Evolutionary conservation across 2,113 vertebrate species (phyloP).

Genomic region (Hippoglossus stenolepis): DNA sequence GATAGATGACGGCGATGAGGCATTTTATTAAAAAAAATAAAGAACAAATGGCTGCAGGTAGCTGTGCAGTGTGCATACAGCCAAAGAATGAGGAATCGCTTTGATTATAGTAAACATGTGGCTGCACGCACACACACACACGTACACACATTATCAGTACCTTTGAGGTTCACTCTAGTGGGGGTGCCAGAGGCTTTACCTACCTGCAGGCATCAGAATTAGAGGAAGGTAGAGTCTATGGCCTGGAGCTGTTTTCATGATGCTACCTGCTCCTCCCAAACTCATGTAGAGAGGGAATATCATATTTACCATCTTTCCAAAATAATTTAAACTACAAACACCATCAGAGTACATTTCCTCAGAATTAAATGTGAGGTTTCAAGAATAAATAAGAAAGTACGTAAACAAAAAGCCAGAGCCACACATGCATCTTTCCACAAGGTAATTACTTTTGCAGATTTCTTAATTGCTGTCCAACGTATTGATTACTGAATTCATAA

Average conservation of each 20-base stretch:
- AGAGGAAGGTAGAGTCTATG: conserved; percentile 35
- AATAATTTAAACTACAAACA: background rate
- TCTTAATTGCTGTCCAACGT: conserved; percentile 59
- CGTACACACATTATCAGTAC: background rate
- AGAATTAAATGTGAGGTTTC: background rate
- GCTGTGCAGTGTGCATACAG: background rate
- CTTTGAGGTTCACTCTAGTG: conserved; percentile 40
- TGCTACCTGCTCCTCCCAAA: conserved; percentile 15
- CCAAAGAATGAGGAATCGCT: conserved; percentile 18
- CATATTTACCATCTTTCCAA: background rate
- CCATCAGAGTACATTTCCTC: background rate
- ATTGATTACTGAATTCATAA: conserved; percentile 62
- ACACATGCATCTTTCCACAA: conserved; percentile 19
- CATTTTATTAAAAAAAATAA: conserved; percentile 2
- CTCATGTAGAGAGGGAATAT: background rate
- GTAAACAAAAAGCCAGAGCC: conserved; percentile 6
- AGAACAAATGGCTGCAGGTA: conserved; percentile 21
- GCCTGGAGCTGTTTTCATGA: conserved; percentile 54
- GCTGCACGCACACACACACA: background rate
- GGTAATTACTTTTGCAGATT: conserved; percentile 54
- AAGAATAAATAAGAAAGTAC: background rate
- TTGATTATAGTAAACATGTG: conserved; percentile 28
- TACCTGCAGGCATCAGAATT: conserved; percentile 55
- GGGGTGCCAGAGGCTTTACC: conserved; percentile 56
- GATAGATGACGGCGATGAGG: conserved; percentile 25